phyloP scores from a whole-genome alignment of 2,888 invertebrate species.

The Octodonta nipae region DNA sequence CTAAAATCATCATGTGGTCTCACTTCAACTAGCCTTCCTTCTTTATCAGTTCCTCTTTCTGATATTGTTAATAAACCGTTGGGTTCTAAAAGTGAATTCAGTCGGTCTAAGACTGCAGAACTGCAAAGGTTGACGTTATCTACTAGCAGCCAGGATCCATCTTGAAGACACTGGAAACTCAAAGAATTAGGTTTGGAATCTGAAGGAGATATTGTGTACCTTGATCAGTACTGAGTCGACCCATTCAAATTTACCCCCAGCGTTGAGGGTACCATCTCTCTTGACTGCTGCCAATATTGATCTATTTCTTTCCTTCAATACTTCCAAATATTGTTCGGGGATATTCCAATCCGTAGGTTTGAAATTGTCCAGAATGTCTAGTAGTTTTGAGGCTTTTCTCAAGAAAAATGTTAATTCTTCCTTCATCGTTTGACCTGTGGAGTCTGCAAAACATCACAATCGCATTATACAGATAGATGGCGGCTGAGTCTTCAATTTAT shows the following conservation, averaged over 20 bases:
- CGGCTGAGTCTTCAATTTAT: too few relatives aligned
- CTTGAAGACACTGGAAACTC: constrained; percentile 53
- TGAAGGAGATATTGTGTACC: constrained; percentile 30
- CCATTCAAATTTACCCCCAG: constrained; percentile 89
- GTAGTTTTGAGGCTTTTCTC: constrained; percentile 31
- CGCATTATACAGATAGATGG: too few relatives aligned
- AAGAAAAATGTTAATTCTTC: constrained; percentile 36
- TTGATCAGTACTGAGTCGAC: constrained; percentile 78
- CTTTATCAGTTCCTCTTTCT: constrained; percentile 70
- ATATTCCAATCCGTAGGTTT: constrained; percentile 11
- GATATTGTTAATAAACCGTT: constrained; percentile 78
- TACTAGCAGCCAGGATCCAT: constrained; percentile 72
- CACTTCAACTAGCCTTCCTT: constrained; percentile 59
- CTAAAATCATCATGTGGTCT: constrained; percentile 82
- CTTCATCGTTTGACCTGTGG: constrained; percentile 29
- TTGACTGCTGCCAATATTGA: constrained; percentile 32
- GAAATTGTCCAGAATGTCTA: constrained; percentile 11
- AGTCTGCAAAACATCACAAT: constrained; percentile 20
- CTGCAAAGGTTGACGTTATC: constrained; percentile 94
- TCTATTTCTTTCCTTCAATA: constrained; percentile 24
- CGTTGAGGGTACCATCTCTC: constrained; percentile 50
- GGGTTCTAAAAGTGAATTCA: constrained; percentile 90
- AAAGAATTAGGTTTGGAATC: too few relatives aligned
- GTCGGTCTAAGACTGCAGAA: constrained; percentile 87
- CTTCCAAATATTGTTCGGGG: constrained; percentile 26